A percentile compares a stretch with the other conserved stretches of the same genome.
These are phyloP conservation scores for Podilymbus podiceps DNA, from an alignment of 2,113 vertebrate genomes.

Conservation along the genomic window DNA sequence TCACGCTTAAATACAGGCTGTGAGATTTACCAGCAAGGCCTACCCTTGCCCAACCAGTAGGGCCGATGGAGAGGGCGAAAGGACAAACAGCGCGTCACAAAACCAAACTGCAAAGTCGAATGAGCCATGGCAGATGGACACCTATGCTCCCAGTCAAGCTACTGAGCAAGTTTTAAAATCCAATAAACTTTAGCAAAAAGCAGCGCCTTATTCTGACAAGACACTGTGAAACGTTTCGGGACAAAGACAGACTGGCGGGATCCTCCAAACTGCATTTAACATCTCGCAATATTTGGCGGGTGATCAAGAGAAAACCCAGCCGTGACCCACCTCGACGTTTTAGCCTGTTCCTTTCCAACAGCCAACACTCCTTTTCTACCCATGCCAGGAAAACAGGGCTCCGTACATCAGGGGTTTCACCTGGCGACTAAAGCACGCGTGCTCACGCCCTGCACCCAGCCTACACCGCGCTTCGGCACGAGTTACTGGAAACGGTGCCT, in stretches of 20 bases:
- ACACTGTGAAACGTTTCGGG: accelerated
- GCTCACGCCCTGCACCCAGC: background rate
- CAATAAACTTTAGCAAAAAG: too few species aligned
- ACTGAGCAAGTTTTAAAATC: background rate
- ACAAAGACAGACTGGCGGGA: background rate
- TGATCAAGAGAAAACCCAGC: accelerated
- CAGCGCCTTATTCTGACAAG: background rate
- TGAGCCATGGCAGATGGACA: background rate
- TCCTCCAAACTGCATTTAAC: accelerated
- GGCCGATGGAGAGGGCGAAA: accelerated
- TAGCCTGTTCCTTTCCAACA: background rate
- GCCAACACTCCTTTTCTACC: background rate
- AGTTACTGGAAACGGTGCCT: accelerated
- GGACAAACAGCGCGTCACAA: background rate
- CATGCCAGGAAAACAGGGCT: accelerated
- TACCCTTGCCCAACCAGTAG: background rate
- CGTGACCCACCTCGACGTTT: accelerated
- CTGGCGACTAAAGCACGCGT: accelerated
- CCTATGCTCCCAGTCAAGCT: accelerated
- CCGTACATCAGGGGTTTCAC: background rate
- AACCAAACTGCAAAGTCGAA: background rate
- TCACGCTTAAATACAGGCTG: background rate
- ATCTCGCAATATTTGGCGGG: accelerated
- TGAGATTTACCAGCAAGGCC: background rate
- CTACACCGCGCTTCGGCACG: too few species aligned